Evolutionary conservation across 2,113 vertebrate genomes (phyloP).

Genomic region (Cygnus atratus): DNA sequence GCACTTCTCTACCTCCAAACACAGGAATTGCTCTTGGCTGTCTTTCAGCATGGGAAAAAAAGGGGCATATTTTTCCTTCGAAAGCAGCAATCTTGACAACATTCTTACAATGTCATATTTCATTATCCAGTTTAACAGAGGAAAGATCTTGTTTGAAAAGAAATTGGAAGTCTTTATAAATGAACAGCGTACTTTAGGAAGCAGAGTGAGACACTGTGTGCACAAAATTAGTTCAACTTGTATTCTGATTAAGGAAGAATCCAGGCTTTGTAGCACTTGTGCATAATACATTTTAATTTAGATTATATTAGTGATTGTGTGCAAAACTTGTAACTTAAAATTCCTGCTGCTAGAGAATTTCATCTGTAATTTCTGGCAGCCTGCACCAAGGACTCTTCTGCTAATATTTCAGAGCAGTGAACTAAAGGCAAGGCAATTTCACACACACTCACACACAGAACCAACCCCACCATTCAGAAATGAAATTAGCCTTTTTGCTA

Average conservation of each 20-base stretch:
- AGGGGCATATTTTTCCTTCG: neutral
- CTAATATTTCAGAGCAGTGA: slow-evolving; percentile 28
- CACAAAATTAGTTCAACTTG: slow-evolving; percentile 26
- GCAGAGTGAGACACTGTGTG: neutral
- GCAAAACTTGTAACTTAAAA: neutral
- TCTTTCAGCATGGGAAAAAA: neutral
- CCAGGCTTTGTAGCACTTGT: neutral
- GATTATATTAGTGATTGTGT: neutral
- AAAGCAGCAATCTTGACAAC: slow-evolving; percentile 2
- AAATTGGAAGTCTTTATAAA: slow-evolving; percentile 30
- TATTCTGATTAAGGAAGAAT: neutral
- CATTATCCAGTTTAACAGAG: slow-evolving; percentile 30
- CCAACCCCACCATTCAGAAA: neutral
- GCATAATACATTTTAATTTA: slow-evolving; percentile 10
- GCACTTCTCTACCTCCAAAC: neutral
- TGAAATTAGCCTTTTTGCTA: neutral
- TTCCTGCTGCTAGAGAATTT: neutral
- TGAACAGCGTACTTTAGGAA: slow-evolving; percentile 2
- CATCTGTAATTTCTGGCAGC: slow-evolving; percentile 23
- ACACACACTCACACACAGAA: neutral
- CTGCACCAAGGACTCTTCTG: neutral
- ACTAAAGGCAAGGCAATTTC: slow-evolving; percentile 28
- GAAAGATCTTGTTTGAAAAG: slow-evolving; percentile 31
- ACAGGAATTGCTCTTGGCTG: neutral
- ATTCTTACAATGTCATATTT: slow-evolving; percentile 22